Base-by-base conservation (phyloP, 2,113 vertebrate genomes). In the Boulengerochromis microlepis region DNA sequence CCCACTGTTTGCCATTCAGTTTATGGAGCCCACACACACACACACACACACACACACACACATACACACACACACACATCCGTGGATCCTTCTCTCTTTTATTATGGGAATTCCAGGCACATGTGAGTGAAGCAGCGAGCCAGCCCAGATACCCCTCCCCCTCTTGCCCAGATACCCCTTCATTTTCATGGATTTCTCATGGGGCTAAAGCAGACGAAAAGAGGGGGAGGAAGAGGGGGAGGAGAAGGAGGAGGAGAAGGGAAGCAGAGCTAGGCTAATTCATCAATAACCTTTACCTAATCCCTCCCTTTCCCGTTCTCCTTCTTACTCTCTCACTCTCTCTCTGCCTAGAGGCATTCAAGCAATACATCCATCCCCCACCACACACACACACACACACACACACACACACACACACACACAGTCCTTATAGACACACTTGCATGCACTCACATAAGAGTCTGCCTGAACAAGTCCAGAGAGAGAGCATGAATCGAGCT, bases 251-350 rank as follows among this genome's bases (percentile, higher is more conserved):
- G 83, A 85, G 83, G 86, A 76, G 80, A 88, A 57, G 84, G 78
- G 87, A 86, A 87, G 88, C 85, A 85, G 90, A 85, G 92, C 84
- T 71, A 18, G 94, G 93, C 95, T 96, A 96, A 95, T 97, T 97
- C 96, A 93, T 97, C 96, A 96, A 93, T 96, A 95, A 96, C 96
- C 95, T 96, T 96, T 92, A 95, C 89, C 95, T 96, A 96, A 96
- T 96, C 95, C 94, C 95, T 95, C 93, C 92, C 86, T 82, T 88
- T 85, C 82, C 81, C 86, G 24, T 66, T 87, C 90, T 85, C 69
- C 61, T 80, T 89, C 81, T 78, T 86, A 8, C 82, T 91, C 88
- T 88, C 86, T 85, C 80, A 86, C 87, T 86, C 92, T 91, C 91
- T 89, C 93, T 93, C 82, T 90, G 96, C 95, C 95, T 91, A 86